Evolutionary conservation across 2,888 invertebrate species (phyloP).

Genomic region (Acanthoscelides obtectus): DNA sequence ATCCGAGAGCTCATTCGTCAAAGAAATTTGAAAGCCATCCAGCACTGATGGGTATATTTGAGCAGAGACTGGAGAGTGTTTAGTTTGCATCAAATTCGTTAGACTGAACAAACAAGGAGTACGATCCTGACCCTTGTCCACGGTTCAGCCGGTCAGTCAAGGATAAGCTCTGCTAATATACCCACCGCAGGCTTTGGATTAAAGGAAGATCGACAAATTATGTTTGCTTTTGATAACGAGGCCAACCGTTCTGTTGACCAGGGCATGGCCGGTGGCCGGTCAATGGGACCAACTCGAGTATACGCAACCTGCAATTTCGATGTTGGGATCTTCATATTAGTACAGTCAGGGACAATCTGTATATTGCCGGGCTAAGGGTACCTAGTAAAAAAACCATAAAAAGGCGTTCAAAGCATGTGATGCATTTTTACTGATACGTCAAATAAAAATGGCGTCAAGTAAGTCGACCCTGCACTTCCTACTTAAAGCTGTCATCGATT

Average conservation of each 20-base stretch:
- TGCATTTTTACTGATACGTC: too few species aligned
- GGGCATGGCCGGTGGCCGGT: background rate
- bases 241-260: background rate
- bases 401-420: too few species aligned
- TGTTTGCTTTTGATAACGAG: conserved; percentile 18
- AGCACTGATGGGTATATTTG: background rate
- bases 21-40: conserved; percentile 20
- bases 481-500: too few species aligned
- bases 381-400: too few species aligned
- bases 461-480: too few species aligned
- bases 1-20: conserved; percentile 12
- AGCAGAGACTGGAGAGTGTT: conserved; percentile 22
- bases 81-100: conserved; percentile 31
- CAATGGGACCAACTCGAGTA: too few species aligned
- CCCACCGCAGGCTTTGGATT: conserved; percentile 21
- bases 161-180: conserved; percentile 28
- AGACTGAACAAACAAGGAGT: conserved; percentile 29
- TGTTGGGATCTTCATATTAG: too few species aligned
- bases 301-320: too few species aligned
- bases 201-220: conserved; percentile 26
- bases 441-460: too few species aligned
- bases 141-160: conserved; percentile 29
- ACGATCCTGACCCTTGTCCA: conserved; percentile 32
- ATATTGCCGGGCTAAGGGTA: too few species aligned
- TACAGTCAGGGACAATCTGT: too few species aligned